Evolutionary conservation across 2,888 invertebrate species (phyloP), one percentile per base, ranked within the genome.

Genomic region (Sisyra nigra): DNA sequence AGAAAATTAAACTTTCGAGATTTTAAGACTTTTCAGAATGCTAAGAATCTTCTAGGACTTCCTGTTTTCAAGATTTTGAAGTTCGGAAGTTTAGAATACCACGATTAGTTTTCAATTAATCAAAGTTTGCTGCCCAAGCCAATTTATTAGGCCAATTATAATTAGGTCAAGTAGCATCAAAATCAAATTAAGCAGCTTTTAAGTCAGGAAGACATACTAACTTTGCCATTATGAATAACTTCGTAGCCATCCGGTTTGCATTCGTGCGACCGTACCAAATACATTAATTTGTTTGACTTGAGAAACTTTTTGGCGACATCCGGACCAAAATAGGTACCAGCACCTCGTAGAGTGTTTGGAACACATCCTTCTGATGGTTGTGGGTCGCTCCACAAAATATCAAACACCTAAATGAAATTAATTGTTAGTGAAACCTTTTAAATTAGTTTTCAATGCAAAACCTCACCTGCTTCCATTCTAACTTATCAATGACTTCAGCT

Each of bases 171-270:
- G n/a, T n/a, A n/a, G n/a, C n/a, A n/a, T n/a, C n/a, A n/a, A n/a
- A n/a, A n/a, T n/a, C n/a, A n/a, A n/a, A n/a, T n/a, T n/a, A n/a
- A n/a, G n/a, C n/a, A n/a, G n/a, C n/a, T n/a, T n/a, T n/a, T n/a
- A n/a, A n/a, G n/a, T n/a, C n/a, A n/a, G n/a, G n/a, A n/a, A n/a
- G n/a, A n/a, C n/a, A n/a, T 35, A 61, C 67, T 65, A 60, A 85
- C 88, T 65, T 80, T 81, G 54, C 80, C 78, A 57, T 81, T 75
- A 55, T 93, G 93, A 42, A 77, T 71, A 51, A 85, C 74, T 64
- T 93, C 92, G 58, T 87, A 91, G 10, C 93, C 93, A 40, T 89
- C 89, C 2, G 81, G 78, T 64, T 92, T 93, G 63, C 93, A 93
- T 60, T 93, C 92, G 59, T 93, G 93, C 7, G 91, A 92, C 42